These are phyloP conservation scores for Oncorhynchus kisutch DNA, from an alignment of 2,113 vertebrate genomes.

Conservation along the genomic window DNA sequence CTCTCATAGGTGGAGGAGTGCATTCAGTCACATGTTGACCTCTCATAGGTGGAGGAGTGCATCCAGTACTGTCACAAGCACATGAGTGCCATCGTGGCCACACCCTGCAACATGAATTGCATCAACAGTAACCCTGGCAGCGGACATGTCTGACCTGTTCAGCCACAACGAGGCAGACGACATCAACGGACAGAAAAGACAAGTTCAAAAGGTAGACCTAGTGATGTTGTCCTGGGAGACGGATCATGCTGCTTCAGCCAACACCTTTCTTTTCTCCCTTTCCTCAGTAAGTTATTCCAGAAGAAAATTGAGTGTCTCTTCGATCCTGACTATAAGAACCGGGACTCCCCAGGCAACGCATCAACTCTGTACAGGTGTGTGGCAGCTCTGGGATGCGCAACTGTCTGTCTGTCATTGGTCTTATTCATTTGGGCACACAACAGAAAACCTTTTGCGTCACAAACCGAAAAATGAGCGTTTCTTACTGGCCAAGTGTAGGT, in stretches of 20 bases:
- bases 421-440: no score
- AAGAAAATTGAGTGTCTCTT: constrained; percentile 98
- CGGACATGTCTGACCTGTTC: constrained; percentile 87
- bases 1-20: no score
- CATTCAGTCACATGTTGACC: not conserved
- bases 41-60: constrained; percentile 89
- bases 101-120: constrained; percentile 98
- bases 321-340: constrained; percentile 80
- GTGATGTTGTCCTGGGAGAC: not conserved
- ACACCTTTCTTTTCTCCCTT: not conserved
- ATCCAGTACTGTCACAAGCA: constrained; percentile 92
- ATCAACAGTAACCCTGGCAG: constrained; percentile 92
- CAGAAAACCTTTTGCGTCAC: no score
- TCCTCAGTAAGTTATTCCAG: constrained; percentile 92
- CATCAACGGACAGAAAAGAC: constrained; percentile 94
- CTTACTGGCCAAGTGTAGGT: no score
- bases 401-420: no score
- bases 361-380: constrained; percentile 87
- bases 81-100: constrained; percentile 93
- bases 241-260: not conserved
- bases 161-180: constrained; percentile 92
- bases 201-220: constrained; percentile 90
- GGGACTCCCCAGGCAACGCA: constrained; percentile 88
- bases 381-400: not conserved
- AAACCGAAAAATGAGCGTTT: no score